Evolutionary conservation across 92 coral and sea anemone genomes (phyloP).

Genomic region (Zoanthus gigantus): DNA sequence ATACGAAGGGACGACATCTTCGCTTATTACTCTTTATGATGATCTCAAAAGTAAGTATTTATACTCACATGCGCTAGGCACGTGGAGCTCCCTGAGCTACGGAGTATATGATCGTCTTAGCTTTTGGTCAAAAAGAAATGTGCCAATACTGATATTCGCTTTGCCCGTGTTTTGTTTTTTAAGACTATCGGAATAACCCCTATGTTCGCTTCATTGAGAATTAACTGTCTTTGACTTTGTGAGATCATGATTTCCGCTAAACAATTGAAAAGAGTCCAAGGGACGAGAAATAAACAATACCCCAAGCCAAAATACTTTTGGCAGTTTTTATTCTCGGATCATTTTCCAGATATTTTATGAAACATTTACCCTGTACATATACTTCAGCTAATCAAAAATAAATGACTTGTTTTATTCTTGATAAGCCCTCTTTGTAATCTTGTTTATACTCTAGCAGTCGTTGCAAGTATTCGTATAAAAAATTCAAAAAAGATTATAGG

Average conservation of each 20-base stretch:
- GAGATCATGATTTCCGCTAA: slow-evolving; percentile 26
- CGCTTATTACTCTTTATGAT: slow-evolving; percentile 65
- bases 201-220: background rate
- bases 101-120: slow-evolving; percentile 11
- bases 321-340: background rate
- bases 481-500: background rate
- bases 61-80: slow-evolving; percentile 9
- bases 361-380: background rate
- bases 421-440: too few species aligned
- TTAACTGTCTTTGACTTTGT: background rate
- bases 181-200: background rate
- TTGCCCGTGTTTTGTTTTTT: background rate
- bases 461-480: background rate
- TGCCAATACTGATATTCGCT: background rate
- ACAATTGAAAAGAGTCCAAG: background rate
- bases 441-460: background rate
- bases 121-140: background rate
- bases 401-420: background rate
- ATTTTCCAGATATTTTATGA: background rate
- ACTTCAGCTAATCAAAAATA: background rate
- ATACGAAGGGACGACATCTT: slow-evolving; percentile 64
- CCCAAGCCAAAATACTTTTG: background rate
- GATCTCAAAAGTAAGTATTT: slow-evolving; percentile 83
- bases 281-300: background rate
- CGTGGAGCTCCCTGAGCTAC: background rate